Base-by-base conservation (phyloP, 2,797 vertebrate species). In the Percopsis omiscomaycus region DNA sequence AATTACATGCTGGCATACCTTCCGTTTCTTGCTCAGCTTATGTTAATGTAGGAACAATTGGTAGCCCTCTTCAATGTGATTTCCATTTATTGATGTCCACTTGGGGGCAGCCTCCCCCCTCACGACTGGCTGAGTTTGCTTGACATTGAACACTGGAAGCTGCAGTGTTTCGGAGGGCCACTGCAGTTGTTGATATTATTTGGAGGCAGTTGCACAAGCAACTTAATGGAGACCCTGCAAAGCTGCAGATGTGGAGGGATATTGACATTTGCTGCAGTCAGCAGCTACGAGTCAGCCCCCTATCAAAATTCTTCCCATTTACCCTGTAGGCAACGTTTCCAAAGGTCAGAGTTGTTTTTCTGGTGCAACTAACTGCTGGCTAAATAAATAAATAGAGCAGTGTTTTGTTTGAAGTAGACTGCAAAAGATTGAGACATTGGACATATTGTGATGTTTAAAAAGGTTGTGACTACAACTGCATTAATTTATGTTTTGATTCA, bases 101-200 rank as follows among this genome's bases (percentile, higher is more conserved):
- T 73, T 82, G 89, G 76, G 89, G 87, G 88, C 85, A 85, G 75
- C 77, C 73, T 85, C 46, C 66, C 12, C 55, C 30, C 73, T 68
- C 44, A 64, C 62, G 22, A 59, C 49, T 45, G 30, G 30, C 44
- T 62, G 67, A 68, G 63, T 80, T 79, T 79, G 84, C 82, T 22
- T 88, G 88, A 87, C 80, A 78, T 79, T 79, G 75, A 82, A 68
- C 47, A 71, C 55, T 63, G 63, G 42, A 69, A 63, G 70, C 85
- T 88, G 88, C 89, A 87, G 82, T 81, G 72, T 86, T 85, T 80
- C 68, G 71, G 48, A 80, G 82, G 88, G 82, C 90, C 86, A 88
- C 74, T 91, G 86, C 89, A 88, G 86, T 87, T 81, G 68, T 83
- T 73, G 64, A 56, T 75, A 70, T 81, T 84, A 65, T 80, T 77